Base-by-base conservation (phyloP, 2,888 invertebrate genomes). In the Lymantria monacha region DNA sequence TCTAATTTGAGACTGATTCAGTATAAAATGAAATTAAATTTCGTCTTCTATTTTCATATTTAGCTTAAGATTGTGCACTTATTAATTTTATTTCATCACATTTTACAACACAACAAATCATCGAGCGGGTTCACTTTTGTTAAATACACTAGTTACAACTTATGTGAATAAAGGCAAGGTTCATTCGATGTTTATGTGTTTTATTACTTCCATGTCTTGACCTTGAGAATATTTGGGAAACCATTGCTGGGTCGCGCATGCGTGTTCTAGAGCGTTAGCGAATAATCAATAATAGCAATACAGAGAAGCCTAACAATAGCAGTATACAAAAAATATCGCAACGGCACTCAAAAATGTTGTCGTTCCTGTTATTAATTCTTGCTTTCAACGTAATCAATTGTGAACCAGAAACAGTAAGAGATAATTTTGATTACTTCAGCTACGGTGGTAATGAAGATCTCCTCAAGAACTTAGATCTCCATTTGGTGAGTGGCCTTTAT, bases 321-420 rank as follows among this genome's bases (percentile, higher is more conserved):
- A 61, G 70, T 80, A 71, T 72, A 81, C 74, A 83, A 83, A 77
- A 86, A 83, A 77, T 73, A 67, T 53, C 47, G 48, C 33, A 42
- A 48, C 53, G 51, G 46, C 48, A 40, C 46, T 46, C 59, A 77
- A 81, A n/a, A 79, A 90, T 88, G 88, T 72, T 83, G 69, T 65
- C 72, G 52, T 63, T 72, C 57, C 48, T 87, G 40, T 54, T 86
- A 31, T 63, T 85, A 15, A 51, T 78, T 50, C 71, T 72, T 50
- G 68, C 69, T 48, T 66, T 78, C 36, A 69, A 67, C 48, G 78
- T 77, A 15, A 74, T 86, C 9, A 61, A 76, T 50, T 83, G 89
- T 69, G 91, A 91, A 67, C 91, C 91, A 33, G 91, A 91, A 75
- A 83, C 87, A 14, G 90, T 91, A 31, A 69, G 91, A 48, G 91